These are phyloP conservation scores for Synergus umbraculus DNA, from an alignment of 2,888 invertebrate species.

Conservation along the genomic window DNA sequence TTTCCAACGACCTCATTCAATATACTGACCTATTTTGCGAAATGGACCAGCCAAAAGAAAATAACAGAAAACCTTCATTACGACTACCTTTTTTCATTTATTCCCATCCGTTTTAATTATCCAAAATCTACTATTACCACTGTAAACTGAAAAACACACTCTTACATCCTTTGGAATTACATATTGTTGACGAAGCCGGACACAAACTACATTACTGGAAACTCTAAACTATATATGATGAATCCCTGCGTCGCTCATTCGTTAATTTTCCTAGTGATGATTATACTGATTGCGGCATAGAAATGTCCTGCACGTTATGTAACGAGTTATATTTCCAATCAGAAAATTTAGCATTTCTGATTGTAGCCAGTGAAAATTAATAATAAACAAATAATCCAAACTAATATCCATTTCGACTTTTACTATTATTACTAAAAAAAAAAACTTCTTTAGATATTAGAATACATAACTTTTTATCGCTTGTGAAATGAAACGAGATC, in stretches of 20 bases:
- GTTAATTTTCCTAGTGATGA: slow-evolving; percentile 10
- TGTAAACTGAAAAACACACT: background rate
- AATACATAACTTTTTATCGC: background rate
- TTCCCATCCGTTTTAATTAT: background rate
- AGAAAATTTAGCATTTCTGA: background rate
- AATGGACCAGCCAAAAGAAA: background rate
- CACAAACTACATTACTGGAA: slow-evolving; percentile 18
- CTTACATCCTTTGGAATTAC: background rate
- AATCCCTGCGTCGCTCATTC: slow-evolving; percentile 6
- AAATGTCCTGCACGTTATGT: background rate
- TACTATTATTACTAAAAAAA: background rate
- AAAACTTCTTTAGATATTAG: background rate
- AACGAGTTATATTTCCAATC: background rate
- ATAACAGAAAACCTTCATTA: background rate
- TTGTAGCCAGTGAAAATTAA: background rate
- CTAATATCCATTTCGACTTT: background rate
- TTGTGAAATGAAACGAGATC: background rate
- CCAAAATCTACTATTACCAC: background rate
- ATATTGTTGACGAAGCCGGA: slow-evolving; percentile 7
- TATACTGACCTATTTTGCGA: slow-evolving; percentile 20
- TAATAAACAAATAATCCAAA: background rate
- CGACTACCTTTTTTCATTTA: background rate
- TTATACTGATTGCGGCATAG: background rate
- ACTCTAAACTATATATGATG: background rate
- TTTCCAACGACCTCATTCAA: slow-evolving; percentile 9